Evolutionary conservation across 2,888 invertebrate species (phyloP), one percentile per base, ranked within the genome.

Genomic region (Sepioteuthis lessoniana): DNA sequence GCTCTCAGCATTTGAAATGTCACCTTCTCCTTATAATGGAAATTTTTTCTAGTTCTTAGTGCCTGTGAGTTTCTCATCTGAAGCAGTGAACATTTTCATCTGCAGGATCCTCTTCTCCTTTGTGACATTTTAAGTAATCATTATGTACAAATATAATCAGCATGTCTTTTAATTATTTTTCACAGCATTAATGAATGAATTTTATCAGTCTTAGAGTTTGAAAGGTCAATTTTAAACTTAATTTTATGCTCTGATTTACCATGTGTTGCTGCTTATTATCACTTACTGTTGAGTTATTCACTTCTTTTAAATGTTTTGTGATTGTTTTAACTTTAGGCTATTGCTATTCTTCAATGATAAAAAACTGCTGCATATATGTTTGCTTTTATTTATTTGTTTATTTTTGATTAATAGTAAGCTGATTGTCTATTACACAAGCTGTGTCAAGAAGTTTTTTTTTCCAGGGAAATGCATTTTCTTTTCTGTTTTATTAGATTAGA

Each of bases 231-330:
- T 76, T 50, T 76, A 35, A 76, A 76, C n/a, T 35, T 76, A 76
- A 76, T 76, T 76, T 76, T 16, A 76, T 76, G n/a, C 55, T 55
- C 55, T 55, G 55, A 55, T 55, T 55, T 55, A 55, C 76, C 76
- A 76, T 76, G 13, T 76, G n/a, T 76, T 76, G 76, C 76, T 76
- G 76, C 76, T 76, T 76, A 76, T 76, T n/a, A 76, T 76, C n/a
- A 76, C 76, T 76, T 76, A 55, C 55, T 55, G 55, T 55, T 55
- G 25, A 55, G 55, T 55, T 55, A 55, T 55, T 55, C 55, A 55
- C 55, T 55, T 55, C 55, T 35, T 76, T 76, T n/a, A 76, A 76
- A 76, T 76, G 76, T 76, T 76, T 35, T 76, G 76, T 35, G n/a
- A 76, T 76, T 76, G n/a, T 76, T 76, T 76, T 16, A 76, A 76